A percentile compares a stretch with the other conserved stretches of the same genome.
Conservation (phyloP, 2,888 invertebrate species). For the Lasioglossum morio region DNA sequence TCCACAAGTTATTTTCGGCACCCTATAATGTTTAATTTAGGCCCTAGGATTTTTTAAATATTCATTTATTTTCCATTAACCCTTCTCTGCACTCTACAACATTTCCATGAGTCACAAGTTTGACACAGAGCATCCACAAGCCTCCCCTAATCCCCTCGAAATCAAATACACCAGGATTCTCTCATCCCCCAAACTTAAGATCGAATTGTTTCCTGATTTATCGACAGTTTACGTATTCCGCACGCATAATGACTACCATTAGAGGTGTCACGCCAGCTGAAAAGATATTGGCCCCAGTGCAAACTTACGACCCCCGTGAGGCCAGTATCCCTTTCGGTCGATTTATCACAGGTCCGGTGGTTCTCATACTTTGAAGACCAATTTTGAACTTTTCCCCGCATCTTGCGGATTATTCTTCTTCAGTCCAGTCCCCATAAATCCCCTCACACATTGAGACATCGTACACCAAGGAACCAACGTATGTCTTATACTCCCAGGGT, state of each 20-base stretch:
- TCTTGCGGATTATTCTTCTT: conserved; percentile 59
- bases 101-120: neutral
- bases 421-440: conserved; percentile 56
- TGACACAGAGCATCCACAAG: neutral
- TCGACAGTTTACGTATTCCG: conserved; percentile 46
- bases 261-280: conserved; percentile 25
- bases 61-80: neutral
- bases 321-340: conserved; percentile 50
- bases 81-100: neutral
- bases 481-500: neutral
- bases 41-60: neutral
- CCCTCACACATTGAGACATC: conserved; percentile 17
- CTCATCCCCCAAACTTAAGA: neutral
- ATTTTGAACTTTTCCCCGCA: conserved; percentile 66
- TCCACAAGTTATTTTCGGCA: neutral
- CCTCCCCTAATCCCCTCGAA: neutral
- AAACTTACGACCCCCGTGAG: conserved; percentile 50
- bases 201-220: conserved; percentile 43
- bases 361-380: conserved; percentile 55
- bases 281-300: conserved; percentile 54
- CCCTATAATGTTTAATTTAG: neutral
- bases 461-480: neutral
- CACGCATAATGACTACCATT: conserved; percentile 56
- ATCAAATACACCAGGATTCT: neutral
- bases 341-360: conserved; percentile 54